Evolutionary conservation across 1,140 invertebrate genomes (phyloP).

Genomic region (Ptiloglossa arizonensis): DNA sequence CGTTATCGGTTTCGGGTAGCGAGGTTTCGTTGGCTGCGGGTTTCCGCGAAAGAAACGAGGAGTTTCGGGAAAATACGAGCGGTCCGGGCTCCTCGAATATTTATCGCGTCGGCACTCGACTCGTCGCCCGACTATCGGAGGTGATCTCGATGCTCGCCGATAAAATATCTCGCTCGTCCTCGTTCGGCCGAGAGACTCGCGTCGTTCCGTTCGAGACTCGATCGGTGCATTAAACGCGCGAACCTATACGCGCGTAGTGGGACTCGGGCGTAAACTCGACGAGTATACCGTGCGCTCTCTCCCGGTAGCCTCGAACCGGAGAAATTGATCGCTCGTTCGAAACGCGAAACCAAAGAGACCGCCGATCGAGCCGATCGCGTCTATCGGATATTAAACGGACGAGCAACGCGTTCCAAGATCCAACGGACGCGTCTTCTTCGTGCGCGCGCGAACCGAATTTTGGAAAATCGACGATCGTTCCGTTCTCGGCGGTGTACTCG

Average conservation of each 20-base stretch:
- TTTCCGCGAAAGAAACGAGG: neutral
- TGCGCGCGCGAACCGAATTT: too few species aligned
- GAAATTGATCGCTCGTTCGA: neutral
- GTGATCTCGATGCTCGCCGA: slow-evolving; percentile 41
- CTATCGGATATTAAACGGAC: neutral
- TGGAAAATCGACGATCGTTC: too few species aligned
- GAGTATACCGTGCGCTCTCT: neutral
- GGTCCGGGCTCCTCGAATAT: neutral
- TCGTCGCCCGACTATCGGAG: slow-evolving; percentile 16
- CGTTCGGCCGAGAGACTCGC: slow-evolving; percentile 24
- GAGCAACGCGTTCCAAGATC: neutral
- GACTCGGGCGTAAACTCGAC: slow-evolving; percentile 4
- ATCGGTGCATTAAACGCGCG: slow-evolving; percentile 42
- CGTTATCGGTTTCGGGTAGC: too few species aligned
- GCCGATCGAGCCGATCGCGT: too few species aligned
- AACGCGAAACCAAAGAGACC: neutral
- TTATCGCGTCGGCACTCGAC: slow-evolving; percentile 13
- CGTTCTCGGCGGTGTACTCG: too few species aligned
- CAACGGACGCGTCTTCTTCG: too few species aligned
- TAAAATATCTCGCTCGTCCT: slow-evolving; percentile 40
- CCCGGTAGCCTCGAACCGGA: neutral
- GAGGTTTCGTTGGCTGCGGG: too few species aligned
- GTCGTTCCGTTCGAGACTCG: slow-evolving; percentile 39
- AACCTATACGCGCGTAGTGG: slow-evolving; percentile 37
- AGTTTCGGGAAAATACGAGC: slow-evolving; percentile 30